Evolutionary conservation across 64 coral and sea anemone species (phyloP), one percentile per base, ranked within the genome.

Genomic region (Stichodactyla helianthus): DNA sequence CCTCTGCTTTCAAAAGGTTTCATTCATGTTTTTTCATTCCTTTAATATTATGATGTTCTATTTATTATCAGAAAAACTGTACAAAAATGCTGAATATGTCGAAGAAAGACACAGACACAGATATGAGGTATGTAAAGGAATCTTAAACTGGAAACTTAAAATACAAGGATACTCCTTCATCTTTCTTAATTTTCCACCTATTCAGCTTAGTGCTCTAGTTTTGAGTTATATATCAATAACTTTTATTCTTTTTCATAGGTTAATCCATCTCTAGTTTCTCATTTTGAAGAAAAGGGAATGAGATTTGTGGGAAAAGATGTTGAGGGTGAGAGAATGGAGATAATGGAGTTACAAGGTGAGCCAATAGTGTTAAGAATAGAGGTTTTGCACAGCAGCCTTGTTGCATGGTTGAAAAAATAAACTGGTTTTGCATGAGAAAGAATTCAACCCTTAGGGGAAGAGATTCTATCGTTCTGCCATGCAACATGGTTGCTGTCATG

Each of bases 321-420:
- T 79, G 97, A 99, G 27, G 97, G 97, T 44, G 90, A 99, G 90
- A 62, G 97, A 52, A 99, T 99, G 97, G 97, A 99, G 54, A 93
- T 99, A 59, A 94, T 99, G 93, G 97, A 99, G 86, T 67, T 99
- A 28, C 58, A 90, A 95, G 97, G 97, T 99, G 53, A 11, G 71
- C 61, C 62, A 65, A 44, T 44, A 44, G 35, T 44, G 35, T 44
- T 35, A 35, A 35, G 0, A 35, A 35, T 35, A 35, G 31, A 35
- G 31, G 31, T 35, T 35, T 35, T 35, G 31, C 31, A 35, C 31
- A 35, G 31, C 31, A 35, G 31, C 31, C 31, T 35, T 35, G 31
- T 35, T 35, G 31, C 31, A 35, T 35, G 31, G 31, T 35, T 35
- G 31, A 35, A 35, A 35, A 35, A 35, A 35, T 35, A 35, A 35